These are phyloP conservation scores for Cinclus cinclus DNA, from an alignment of 2,113 vertebrate genomes.

Conservation along the genomic window DNA sequence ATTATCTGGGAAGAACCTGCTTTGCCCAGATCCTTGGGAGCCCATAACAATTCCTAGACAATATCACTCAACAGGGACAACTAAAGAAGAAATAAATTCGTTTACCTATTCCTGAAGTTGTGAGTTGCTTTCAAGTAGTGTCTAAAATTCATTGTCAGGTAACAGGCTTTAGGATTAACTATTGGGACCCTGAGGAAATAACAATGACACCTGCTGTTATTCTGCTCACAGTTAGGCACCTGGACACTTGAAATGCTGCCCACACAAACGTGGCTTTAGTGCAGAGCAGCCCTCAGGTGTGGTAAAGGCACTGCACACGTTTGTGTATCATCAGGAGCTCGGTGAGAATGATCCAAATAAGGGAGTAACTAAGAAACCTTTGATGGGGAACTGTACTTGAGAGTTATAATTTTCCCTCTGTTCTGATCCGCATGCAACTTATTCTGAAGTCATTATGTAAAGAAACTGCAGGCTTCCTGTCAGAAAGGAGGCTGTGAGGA, in stretches of 20 bases:
- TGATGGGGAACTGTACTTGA: neutral
- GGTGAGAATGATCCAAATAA: neutral
- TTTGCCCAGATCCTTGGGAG: neutral
- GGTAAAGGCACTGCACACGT: neutral
- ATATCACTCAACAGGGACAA: neutral
- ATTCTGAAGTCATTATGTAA: conserved; percentile 45
- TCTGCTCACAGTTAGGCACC: neutral
- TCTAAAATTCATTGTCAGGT: neutral
- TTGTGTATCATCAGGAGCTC: neutral
- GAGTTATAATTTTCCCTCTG: conserved; percentile 40
- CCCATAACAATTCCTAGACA: neutral
- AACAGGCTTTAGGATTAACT: neutral
- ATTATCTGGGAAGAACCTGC: neutral
- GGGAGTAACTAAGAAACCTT: neutral
- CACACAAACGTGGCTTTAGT: accelerated
- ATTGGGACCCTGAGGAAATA: neutral
- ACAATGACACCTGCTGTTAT: neutral
- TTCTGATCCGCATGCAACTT: conserved; percentile 25
- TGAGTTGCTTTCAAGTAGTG: neutral
- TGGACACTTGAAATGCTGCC: neutral
- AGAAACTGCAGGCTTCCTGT: conserved; percentile 1
- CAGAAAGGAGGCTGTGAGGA: neutral
- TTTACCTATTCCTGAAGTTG: neutral
- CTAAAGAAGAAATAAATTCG: conserved; percentile 2
- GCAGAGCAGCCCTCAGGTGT: neutral